Conservation (phyloP, 1,140 invertebrate genomes). For the Neelides sp. region DNA sequence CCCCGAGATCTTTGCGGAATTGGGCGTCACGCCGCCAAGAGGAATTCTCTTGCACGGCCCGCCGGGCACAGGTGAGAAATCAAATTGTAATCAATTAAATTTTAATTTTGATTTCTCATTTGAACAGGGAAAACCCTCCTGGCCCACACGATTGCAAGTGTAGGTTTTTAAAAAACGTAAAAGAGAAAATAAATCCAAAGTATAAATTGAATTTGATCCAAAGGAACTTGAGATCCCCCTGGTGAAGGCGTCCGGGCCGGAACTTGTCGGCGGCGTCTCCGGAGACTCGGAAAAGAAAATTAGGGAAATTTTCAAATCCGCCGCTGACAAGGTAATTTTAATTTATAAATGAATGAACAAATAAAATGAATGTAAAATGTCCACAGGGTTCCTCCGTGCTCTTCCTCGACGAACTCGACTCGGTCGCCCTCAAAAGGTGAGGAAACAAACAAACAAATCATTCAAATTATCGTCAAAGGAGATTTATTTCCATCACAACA, state of each 20-base stretch:
- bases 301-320: slow-evolving; percentile 77
- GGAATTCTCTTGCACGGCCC: slow-evolving; percentile 82
- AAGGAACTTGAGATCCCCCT: slow-evolving; percentile 55
- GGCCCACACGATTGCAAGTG: slow-evolving; percentile 82
- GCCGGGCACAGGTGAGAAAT: slow-evolving; percentile 48
- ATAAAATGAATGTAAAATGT: too few relatives aligned
- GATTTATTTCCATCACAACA: too few relatives aligned
- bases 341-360: too few relatives aligned
- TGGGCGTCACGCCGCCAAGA: slow-evolving; percentile 66
- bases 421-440: slow-evolving; percentile 70
- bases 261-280: slow-evolving; percentile 84
- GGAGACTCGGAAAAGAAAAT: slow-evolving; percentile 91
- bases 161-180: slow-evolving; percentile 37
- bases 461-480: too few relatives aligned
- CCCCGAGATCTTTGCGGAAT: slow-evolving; percentile 62
- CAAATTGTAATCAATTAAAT: not conserved
- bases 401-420: slow-evolving; percentile 92
- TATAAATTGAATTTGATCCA: not conserved
- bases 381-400: too few relatives aligned
- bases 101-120: not conserved
- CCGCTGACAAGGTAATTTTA: slow-evolving; percentile 47
- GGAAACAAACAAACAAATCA: too few relatives aligned
- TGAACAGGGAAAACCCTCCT: slow-evolving; percentile 60
- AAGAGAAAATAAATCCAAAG: not conserved
- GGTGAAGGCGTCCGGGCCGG: slow-evolving; percentile 74